Base-by-base conservation (phyloP, 2,797 vertebrate species). In the Clarias platycephalus region DNA sequence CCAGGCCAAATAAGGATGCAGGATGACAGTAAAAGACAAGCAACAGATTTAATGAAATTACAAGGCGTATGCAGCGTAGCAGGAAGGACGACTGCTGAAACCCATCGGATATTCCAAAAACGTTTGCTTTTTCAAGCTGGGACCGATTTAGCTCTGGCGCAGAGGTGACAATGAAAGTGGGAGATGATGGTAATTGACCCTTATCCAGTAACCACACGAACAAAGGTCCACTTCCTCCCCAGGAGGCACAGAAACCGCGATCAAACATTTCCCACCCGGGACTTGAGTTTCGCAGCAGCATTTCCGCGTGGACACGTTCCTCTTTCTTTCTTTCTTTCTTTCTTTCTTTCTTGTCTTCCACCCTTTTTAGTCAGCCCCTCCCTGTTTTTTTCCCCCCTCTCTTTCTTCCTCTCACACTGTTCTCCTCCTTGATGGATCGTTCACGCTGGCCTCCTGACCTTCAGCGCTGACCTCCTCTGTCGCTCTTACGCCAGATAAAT, bases 401-500 rank as follows among this genome's bases (percentile, higher is more conserved):
- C 26, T 5, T 55, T 58, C 24, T 58, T 10, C 18, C 44, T 81
- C 49, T 66, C 55, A 6, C 75, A 67, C 58, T 15, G 60, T 31
- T 34, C 70, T 57, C 53, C 5, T 24, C 63, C 16, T 34, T 86
- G 85, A 86, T 86, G 81, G 81, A 86, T 86, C 18, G 10, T 40
- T 13, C 22, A 8, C 28, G 7, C 53, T 86, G 85, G 66, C 80
- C 80, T 79, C 28, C 58, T 72, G 85, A 83, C 85, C 85, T 86
- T 83, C 85, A 79, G 75, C 60, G 10, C 67, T 37, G 40, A 72
- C 85, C 85, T 72, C 44, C 57, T 66, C 28, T 76, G 18, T 82
- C 76, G 78, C 16, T 80, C 68, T 84, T 34, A 74, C 20, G 15
- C 68, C 58, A 62, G 67, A 85, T 85, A 83, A 86, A 86, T 79